Percentiles rank a stretch among this genome's conserved stretches.
Evolutionary conservation across 2,888 invertebrate species (phyloP).

Genomic region (Latrodectus elegans): DNA sequence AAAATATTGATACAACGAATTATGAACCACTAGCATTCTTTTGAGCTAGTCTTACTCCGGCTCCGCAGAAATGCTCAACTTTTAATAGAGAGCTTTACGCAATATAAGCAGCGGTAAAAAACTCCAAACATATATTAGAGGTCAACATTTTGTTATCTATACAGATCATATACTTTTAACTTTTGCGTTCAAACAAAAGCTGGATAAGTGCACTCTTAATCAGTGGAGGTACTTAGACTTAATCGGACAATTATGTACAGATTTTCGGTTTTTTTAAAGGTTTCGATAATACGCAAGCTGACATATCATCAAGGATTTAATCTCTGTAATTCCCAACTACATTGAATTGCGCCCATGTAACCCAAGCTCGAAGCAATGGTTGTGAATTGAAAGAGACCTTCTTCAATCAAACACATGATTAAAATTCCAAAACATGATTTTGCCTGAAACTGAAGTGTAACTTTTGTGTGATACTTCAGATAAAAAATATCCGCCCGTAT

Average conservation of each 20-base stretch:
- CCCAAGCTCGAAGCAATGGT: no score
- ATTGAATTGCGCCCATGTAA: no score
- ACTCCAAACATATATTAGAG: slow-evolving; percentile 1
- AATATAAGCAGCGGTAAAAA: not conserved
- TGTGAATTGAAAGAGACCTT: no score
- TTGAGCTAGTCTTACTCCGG: not conserved
- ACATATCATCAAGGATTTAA: slow-evolving; percentile 8
- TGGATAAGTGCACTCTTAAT: slow-evolving; percentile 4
- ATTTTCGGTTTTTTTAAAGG: not conserved
- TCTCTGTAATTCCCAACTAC: no score
- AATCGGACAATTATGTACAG: slow-evolving; percentile 1
- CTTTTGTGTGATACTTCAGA: no score
- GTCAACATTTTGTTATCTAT: not conserved
- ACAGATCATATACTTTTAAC: slow-evolving; percentile 25
- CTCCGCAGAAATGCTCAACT: not conserved
- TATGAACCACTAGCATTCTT: not conserved
- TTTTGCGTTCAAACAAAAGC: slow-evolving; percentile 3
- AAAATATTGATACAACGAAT: no score
- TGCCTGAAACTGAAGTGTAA: no score
- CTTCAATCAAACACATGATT: no score
- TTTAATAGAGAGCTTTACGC: slow-evolving; percentile 9
- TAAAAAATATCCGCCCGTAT: no score
- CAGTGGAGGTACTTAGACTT: not conserved
- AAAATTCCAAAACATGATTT: no score
- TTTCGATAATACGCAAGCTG: not conserved